Conservation (phyloP, 2,113 vertebrate species). For the Trachemys scripta region DNA sequence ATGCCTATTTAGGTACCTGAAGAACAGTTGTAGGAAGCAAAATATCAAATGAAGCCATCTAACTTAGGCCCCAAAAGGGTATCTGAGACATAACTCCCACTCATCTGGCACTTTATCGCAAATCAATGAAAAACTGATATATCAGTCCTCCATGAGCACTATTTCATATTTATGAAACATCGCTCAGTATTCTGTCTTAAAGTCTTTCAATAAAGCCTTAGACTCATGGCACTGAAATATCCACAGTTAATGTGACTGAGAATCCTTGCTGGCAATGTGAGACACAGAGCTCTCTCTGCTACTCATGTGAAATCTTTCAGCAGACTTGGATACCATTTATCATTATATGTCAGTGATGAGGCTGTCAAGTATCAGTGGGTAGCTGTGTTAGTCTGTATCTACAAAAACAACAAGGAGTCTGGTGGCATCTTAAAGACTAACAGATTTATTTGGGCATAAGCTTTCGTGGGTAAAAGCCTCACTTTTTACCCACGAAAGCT, state of each 20-base stretch:
- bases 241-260: neutral
- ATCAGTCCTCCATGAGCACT: neutral
- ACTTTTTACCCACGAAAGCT: too few species aligned
- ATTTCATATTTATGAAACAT: neutral
- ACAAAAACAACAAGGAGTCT: too few species aligned
- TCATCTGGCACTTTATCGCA: neutral
- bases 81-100: neutral
- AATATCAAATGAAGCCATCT: neutral
- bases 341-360: neutral
- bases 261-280: neutral
- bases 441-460: too few species aligned
- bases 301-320: constrained; percentile 17
- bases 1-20: neutral
- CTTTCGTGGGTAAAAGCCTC: too few species aligned
- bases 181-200: neutral
- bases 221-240: neutral
- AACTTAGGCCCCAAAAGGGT: neutral
- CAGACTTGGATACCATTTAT: neutral
- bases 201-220: neutral
- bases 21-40: neutral
- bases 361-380: neutral
- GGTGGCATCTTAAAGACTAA: too few species aligned
- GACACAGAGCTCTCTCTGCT: neutral
- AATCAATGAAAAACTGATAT: neutral
- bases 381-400: too few species aligned